A percentile compares a stretch with the other conserved stretches of the same genome.
Evolutionary conservation across 2,888 invertebrate genomes (phyloP).

Genomic region (Ichneumoninae sp.): DNA sequence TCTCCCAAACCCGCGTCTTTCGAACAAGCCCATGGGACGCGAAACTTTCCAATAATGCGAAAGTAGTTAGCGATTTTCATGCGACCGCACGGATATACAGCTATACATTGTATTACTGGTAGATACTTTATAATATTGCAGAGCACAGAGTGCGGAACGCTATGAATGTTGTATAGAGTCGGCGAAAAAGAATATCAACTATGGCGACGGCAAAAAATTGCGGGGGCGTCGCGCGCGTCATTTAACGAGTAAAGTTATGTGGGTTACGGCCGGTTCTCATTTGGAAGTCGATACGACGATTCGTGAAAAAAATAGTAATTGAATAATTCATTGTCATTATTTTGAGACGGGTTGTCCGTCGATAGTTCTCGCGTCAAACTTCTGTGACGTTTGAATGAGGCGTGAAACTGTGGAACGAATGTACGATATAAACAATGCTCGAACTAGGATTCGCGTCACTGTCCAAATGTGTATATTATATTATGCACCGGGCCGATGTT

Average conservation of each 20-base stretch:
- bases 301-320: no score
- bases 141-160: background rate
- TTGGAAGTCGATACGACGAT: no score
- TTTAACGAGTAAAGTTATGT: no score
- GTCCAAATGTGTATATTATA: background rate
- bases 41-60: constrained; percentile 76
- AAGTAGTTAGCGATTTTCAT: constrained; percentile 76
- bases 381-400: background rate
- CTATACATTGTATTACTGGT: constrained; percentile 19
- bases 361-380: background rate
- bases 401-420: background rate
- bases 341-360: background rate
- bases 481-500: background rate
- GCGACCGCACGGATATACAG: constrained; percentile 58
- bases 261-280: no score
- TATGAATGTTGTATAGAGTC: constrained; percentile 4
- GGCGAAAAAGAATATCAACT: background rate
- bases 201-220: background rate
- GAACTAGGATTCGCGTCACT: no score
- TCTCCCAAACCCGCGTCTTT: background rate
- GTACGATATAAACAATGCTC: background rate
- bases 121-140: constrained; percentile 15
- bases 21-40: constrained; percentile 56
- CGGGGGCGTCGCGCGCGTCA: background rate
- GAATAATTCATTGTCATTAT: background rate